Base-by-base conservation (phyloP, 2,797 vertebrate species). In the Dryobates pubescens region DNA sequence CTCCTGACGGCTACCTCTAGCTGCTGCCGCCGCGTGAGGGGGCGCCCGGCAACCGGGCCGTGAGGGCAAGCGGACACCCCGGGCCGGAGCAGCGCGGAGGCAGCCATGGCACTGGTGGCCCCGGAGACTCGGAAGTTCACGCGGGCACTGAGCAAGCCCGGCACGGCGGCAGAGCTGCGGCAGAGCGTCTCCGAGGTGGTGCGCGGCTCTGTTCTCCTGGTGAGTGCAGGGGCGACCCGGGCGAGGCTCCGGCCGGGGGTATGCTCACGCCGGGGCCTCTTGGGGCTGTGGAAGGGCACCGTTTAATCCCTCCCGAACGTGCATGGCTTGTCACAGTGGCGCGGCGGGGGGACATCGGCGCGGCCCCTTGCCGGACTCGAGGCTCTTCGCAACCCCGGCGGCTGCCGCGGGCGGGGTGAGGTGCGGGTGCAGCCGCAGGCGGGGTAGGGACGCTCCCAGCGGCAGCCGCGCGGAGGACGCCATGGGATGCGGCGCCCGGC, bases 161-260 rank as follows among this genome's bases (percentile, higher is more conserved):
- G 99, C 85, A 99, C 99, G 76, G 99, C 96, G 69, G 99, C 99
- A 11, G 99, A 99, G 98, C 97, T 99, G 96, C 97, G 99, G 95
- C 99, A 99, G 94, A 99, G 99, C 97, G 99, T 99, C 72, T 99
- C 99, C 6, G 99, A 99, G 98, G 99, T 98, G 74, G 99, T 99
- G 94, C 97, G 99, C 93, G 98, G 98, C 82, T 99, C 99, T 4
- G 98, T 98, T 89, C 93, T 99, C 11, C 86, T 98, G 98, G 99
- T 99, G 97, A 98, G 98, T 94, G 84, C 10, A n/a, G 49, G 71
- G 26, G 38, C 43, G 56, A 62, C 29, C 32, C 67, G 6, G 57
- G 51, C 18, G 71, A 7, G 53, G 64, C 63, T 74, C 11, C 26
- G 41, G 70, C 13, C 30, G 34, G 64, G 36, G 47, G 15, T 23